Evolutionary conservation across 2,797 vertebrate species (phyloP).

Genomic region (Periparus ater): DNA sequence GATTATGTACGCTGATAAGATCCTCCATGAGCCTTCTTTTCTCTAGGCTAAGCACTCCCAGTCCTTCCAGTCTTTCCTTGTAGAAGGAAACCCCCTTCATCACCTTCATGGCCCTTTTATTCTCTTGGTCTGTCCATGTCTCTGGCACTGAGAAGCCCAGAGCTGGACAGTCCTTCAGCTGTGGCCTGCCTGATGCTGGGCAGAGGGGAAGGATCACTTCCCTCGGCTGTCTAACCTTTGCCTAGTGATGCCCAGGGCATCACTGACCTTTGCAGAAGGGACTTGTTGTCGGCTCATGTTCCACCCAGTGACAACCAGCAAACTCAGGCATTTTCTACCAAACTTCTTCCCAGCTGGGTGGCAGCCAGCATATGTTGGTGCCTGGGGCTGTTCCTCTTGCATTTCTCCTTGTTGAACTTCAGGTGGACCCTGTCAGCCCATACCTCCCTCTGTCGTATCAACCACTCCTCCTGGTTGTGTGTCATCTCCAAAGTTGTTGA

Average conservation of each 20-base stretch:
- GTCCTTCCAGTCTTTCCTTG: background rate
- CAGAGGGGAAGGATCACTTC: background rate
- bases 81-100: background rate
- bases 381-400: background rate
- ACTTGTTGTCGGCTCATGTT: rapidly evolving
- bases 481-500: background rate
- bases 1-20: background rate
- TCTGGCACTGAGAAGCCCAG: background rate
- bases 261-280: too few relatives aligned
- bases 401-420: background rate
- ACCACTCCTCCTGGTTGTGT: background rate
- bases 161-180: background rate
- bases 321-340: background rate
- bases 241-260: background rate
- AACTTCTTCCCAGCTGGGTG: background rate
- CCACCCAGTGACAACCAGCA: rapidly evolving
- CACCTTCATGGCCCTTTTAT: background rate
- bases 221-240: background rate
- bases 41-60: background rate
- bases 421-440: background rate
- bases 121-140: background rate
- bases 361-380: background rate
- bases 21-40: background rate
- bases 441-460: background rate
- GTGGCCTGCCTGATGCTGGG: background rate